Evolutionary conservation across 2,113 vertebrate species (phyloP), one percentile per base, ranked within the genome.

Genomic region (Atractosteus spatula): DNA sequence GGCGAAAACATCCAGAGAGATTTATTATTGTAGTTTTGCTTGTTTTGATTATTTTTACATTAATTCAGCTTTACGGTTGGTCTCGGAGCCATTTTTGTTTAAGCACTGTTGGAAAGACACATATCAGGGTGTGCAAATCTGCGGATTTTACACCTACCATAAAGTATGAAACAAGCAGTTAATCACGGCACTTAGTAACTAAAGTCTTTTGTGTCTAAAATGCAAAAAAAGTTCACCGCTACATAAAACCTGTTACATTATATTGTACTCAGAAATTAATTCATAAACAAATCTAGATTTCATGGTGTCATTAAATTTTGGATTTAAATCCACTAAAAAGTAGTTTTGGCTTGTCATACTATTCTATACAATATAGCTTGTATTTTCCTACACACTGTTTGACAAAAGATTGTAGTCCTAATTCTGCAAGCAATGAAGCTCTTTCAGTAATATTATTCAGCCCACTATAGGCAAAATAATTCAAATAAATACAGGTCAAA

Each of bases 91-190:
- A 44, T 43, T 17, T 42, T 71, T 51, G 11, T 42, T 17, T 44
- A 72, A 66, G 51, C 71, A 55, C 11, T n/a, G n/a, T 42, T 72
- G 71, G 42, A 67, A 72, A 71, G 59, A 54, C 16, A 47, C 44
- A 71, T 7, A 59, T 57, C 16, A 57, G n/a, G n/a, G 63, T 72
- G 62, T 6, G 62, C 62, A 69, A 72, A 59, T 59, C 41, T 10
- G 55, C 29, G 3, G 63, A 66, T 45, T 44, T 67, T 72, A 72
- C 63, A 13, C 8, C 62, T 14, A 3, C 70, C 16, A 71, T 55
- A 54, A 55, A 63, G 55, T 67, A 67, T 51, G 45, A 67, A 66
- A 54, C 66, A 67, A 67, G n/a, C 44, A 16, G 41, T 67, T 51
- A 67, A 17, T 66, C 66, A 67, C 43, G 51, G 66, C 44, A 5